phyloP scores from a whole-genome alignment of 2,797 vertebrate genomes.

The Picus viridis region DNA sequence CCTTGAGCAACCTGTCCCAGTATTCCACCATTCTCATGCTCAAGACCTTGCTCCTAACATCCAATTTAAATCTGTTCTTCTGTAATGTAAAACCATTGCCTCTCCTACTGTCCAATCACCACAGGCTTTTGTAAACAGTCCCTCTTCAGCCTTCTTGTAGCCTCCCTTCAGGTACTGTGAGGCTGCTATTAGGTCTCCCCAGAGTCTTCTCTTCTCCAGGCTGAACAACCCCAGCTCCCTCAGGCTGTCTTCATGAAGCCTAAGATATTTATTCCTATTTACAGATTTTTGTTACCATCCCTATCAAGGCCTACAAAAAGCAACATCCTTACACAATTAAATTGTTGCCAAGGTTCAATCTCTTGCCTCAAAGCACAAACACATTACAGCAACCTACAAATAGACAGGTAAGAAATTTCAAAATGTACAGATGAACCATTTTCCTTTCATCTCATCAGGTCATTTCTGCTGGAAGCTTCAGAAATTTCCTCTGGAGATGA shows the following conservation, averaged over 20 bases:
- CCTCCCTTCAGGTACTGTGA: too few relatives aligned
- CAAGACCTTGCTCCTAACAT: too few relatives aligned
- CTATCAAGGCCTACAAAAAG: neutral
- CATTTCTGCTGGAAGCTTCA: neutral
- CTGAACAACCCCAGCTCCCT: too few relatives aligned
- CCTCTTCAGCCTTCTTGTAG: too few relatives aligned
- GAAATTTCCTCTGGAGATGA: neutral
- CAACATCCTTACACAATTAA: neutral
- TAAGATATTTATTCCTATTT: neutral
- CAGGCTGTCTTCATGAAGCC: neutral
- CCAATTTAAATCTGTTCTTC: too few relatives aligned
- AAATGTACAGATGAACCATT: neutral
- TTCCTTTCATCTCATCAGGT: neutral
- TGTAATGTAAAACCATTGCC: too few relatives aligned
- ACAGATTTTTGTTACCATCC: neutral
- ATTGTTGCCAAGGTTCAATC: neutral
- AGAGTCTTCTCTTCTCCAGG: too few relatives aligned
- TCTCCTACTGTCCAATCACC: too few relatives aligned
- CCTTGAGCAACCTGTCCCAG: too few relatives aligned
- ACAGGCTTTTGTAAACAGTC: too few relatives aligned
- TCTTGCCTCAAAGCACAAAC: neutral
- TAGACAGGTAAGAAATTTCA: neutral
- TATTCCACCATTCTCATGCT: too few relatives aligned
- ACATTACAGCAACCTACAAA: neutral
- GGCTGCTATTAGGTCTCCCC: too few relatives aligned